phyloP scores from a whole-genome alignment of 2,113 vertebrate genomes.

The Gadus chalcogrammus region DNA sequence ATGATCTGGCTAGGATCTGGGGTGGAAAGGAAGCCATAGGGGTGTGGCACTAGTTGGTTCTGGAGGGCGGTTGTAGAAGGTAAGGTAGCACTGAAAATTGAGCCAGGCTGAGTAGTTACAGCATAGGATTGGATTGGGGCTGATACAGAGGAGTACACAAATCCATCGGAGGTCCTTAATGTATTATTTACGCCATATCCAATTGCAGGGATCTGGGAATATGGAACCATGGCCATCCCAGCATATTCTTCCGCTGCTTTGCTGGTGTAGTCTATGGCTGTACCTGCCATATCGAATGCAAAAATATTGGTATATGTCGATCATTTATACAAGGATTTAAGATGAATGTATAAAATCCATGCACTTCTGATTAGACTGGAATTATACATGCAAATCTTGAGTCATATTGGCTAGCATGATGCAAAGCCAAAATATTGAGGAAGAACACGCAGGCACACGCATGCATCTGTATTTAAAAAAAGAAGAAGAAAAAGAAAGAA shows the following conservation, averaged over 20 bases:
- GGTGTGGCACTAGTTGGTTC: conserved; percentile 77
- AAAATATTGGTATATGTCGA: conserved; percentile 81
- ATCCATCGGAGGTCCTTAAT: conserved; percentile 87
- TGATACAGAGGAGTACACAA: conserved; percentile 91
- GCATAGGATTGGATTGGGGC: conserved; percentile 89
- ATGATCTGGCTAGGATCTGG: conserved; percentile 76
- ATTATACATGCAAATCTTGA: conserved; percentile 80
- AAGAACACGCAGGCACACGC: conserved; percentile 92
- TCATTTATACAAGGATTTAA: conserved; percentile 46
- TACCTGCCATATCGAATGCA: conserved; percentile 92
- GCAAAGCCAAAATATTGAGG: conserved; percentile 85
- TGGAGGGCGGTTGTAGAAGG: conserved; percentile 77
- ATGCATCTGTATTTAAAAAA: conserved; percentile 83
- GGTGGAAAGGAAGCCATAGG: conserved; percentile 83
- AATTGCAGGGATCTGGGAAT: conserved; percentile 80
- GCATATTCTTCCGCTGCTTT: conserved; percentile 83
- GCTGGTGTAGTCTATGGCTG: conserved; percentile 95
- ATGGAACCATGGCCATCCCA: conserved; percentile 79
- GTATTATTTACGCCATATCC: conserved; percentile 82
- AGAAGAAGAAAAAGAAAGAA: conserved; percentile 40
- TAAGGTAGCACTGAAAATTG: conserved; percentile 86
- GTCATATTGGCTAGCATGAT: conserved; percentile 79
- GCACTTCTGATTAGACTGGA: conserved; percentile 69
- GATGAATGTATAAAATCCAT: conserved; percentile 63
- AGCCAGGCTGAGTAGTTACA: conserved; percentile 95